These are phyloP conservation scores for Ceramica pisi DNA, from an alignment of 2,888 invertebrate genomes.

Conservation along the genomic window DNA sequence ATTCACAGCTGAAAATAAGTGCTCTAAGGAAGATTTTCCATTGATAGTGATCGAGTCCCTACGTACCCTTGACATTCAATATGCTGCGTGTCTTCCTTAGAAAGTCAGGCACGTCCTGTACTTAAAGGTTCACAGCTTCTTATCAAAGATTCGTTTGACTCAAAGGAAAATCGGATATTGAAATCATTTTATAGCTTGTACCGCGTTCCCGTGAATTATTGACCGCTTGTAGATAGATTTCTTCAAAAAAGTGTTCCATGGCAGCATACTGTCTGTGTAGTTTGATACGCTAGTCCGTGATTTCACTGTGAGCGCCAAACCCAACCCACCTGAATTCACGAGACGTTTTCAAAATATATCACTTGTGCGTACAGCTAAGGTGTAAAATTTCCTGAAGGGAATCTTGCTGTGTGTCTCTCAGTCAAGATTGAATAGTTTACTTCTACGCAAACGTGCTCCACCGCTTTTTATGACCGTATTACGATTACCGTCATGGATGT, in stretches of 20 bases:
- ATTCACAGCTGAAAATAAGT: not conserved
- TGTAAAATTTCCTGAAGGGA: not conserved
- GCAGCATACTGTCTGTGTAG: not conserved
- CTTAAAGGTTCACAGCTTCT: not conserved
- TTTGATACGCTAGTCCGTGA: not conserved
- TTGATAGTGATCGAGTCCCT: not conserved
- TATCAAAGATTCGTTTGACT: constrained; percentile 10
- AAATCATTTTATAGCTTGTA: constrained; percentile 18
- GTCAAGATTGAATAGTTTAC: too few relatives aligned
- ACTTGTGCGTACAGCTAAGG: not conserved
- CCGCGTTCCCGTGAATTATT: not conserved
- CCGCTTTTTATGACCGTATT: too few relatives aligned
- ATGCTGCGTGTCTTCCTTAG: not conserved
- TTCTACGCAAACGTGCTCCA: too few relatives aligned
- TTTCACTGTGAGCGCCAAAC: not conserved
- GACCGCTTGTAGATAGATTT: not conserved
- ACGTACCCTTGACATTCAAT: constrained; percentile 8
- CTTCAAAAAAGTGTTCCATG: not conserved
- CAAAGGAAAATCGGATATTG: constrained; percentile 28
- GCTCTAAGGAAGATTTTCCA: not conserved
- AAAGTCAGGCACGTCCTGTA: constrained; percentile 32
- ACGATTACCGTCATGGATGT: too few relatives aligned
- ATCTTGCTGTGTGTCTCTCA: not conserved
- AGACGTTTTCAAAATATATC: not conserved
- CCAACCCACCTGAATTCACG: not conserved